Evolutionary conservation across 2,888 invertebrate species (phyloP), one percentile per base, ranked within the genome.

Genomic region (Andrena hattorfiana): DNA sequence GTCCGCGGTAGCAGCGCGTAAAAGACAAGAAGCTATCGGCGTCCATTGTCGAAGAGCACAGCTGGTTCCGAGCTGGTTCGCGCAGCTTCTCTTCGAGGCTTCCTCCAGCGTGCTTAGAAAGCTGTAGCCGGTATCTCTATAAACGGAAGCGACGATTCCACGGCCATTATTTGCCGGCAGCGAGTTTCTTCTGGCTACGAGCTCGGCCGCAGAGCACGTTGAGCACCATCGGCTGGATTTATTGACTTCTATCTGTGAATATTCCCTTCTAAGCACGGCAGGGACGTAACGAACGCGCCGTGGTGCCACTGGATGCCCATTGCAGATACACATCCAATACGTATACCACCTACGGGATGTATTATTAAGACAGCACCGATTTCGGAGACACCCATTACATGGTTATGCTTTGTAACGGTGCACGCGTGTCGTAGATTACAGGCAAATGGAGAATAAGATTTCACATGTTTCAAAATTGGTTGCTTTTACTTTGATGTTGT

Each of bases 61-160:
- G 87, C 81, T 84, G 86, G 84, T 81, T 69, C 66, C 62, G 7
- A 77, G 75, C 66, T 73, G 42, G 69, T 72, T 72, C 80, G 48
- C 68, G 72, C 84, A 73, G 68, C 87, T 83, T 83, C 83, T 77
- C 84, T 79, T 76, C 54, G 28, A 66, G 42, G 68, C 84, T 78
- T 80, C 74, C 32, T 42, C 13, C 42, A 16, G 42, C 16, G 16
- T 42, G 84, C 89, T 87, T 89, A 86, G 88, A 81, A 78, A 84
- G 80, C 81, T 59, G 81, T 78, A 81, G 84, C 85, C 85, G 85
- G 89, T 85, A 88, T 87, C 84, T 86, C 89, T 89, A 86, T 89
- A 89, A 89, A 89, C 89, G 89, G 89, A 89, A 89, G 89, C 87
- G 86, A 85, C 88, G 86, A 89, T 89, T 87, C 88, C 83, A 86